Base-by-base conservation (phyloP, 2,113 vertebrate genomes). In the Bombycilla garrulus region DNA sequence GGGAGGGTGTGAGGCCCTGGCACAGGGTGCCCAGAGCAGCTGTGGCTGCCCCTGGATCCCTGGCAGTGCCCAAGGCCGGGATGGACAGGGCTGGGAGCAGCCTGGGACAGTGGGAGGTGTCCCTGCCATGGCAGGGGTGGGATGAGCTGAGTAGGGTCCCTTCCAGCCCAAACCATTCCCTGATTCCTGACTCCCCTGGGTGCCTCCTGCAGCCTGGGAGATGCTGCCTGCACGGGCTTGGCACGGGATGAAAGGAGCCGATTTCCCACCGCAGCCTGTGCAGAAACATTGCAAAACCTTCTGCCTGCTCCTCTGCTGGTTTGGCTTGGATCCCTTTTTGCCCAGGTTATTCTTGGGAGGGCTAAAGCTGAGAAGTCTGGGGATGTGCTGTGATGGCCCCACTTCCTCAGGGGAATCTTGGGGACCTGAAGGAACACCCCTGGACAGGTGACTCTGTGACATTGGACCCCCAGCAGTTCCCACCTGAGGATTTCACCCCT, bases 361-460 rank as follows among this genome's bases (percentile, higher is more conserved):
- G 60, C 25, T 90, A 1, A 57, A 73, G 48, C 28, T 5, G 40
- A 33, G 48, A 4, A 9, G 11, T 45, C 40, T 1, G 4, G 48
- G 29, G 50, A 17, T 2, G 1, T 50, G 83, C 45, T 73, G 28
- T 58, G 67, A 10, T 50, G 25, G 2, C 11, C 28, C 26, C 7
- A 2, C 23, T 23, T 48, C 40, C 8, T 51, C n/a, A 11, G 40
- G 6, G 9, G 38, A 8, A 16, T 35, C 47, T 6, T 1, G 11
- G 0, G 10, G 50, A 23, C 2, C 65, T 90, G 35, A 13, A 69
- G 10, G 26, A 44, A 25, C 17, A 8, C 4, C 36, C 45, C 28
- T 31, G 42, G 35, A 25, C 1, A 1, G 22, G 20, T 18, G 56
- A 8, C 33, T 24, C 11, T 81, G 42, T 26, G 17, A 4, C 0